Percentiles rank a stretch among this genome's conserved stretches.
Conservation (phyloP, 2,888 invertebrate species). For the Cantharis rustica region DNA sequence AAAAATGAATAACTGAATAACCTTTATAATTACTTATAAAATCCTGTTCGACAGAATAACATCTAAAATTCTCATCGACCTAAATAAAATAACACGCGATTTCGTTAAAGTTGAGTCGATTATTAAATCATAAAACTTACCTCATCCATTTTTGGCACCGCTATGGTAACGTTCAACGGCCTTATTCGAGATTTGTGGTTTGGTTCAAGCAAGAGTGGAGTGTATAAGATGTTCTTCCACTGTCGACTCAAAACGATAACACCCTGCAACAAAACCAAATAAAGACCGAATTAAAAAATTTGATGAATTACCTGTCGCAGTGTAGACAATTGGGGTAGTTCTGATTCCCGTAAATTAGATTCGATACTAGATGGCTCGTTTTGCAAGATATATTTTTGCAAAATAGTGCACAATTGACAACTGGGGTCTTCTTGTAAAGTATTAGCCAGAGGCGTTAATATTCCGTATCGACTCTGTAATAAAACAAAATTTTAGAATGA, state of each 20-base stretch:
- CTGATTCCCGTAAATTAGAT: conserved; percentile 79
- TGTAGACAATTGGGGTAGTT: conserved; percentile 86
- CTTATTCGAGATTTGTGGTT: conserved; percentile 85
- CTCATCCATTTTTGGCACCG: conserved; percentile 82
- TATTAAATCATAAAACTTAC: conserved; percentile 54
- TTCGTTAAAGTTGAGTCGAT: background rate
- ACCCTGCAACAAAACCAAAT: conserved; percentile 57
- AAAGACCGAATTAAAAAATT: background rate
- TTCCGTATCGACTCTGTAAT: conserved; percentile 84
- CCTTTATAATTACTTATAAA: conserved; percentile 10
- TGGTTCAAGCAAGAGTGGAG: conserved; percentile 84
- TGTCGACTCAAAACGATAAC: conserved; percentile 95
- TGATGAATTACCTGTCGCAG: conserved; percentile 73
- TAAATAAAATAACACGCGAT: conserved; percentile 18
- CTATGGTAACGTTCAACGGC: conserved; percentile 87
- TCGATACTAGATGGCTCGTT: conserved; percentile 80
- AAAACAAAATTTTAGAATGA: background rate
- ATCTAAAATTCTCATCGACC: conserved; percentile 19
- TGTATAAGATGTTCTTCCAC: conserved; percentile 96
- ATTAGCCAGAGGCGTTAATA: conserved; percentile 84
- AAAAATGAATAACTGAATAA: background rate
- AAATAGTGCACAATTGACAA: conserved; percentile 87
- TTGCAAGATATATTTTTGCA: conserved; percentile 82
- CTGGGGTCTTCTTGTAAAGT: conserved; percentile 95
- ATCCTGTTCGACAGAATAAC: conserved; percentile 8